Evolutionary conservation across 2,797 vertebrate genomes (phyloP).

Genomic region (Coregonus suidteri): DNA sequence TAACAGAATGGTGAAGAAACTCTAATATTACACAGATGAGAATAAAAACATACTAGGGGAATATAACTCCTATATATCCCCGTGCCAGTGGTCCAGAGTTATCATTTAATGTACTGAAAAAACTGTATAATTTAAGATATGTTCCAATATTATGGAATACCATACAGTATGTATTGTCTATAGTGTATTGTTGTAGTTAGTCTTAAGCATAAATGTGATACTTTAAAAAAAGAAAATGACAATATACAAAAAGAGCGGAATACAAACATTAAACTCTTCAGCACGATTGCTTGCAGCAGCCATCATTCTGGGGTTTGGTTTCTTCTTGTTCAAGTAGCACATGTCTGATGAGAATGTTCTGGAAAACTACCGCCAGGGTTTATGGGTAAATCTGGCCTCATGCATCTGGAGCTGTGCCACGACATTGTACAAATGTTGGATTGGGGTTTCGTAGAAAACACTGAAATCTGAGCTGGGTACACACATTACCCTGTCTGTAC

Average conservation of each 20-base stretch:
- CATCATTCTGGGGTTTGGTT: conserved; percentile 57
- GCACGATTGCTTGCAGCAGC: conserved; percentile 55
- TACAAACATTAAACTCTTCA: conserved; percentile 57
- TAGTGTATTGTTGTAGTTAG: conserved; percentile 75
- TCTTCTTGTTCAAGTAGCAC: conserved; percentile 45
- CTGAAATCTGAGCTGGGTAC: conserved; percentile 44
- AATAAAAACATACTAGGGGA: conserved; percentile 35
- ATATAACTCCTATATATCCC: conserved; percentile 55
- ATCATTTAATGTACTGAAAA: conserved; percentile 79
- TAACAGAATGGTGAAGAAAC: conserved; percentile 46
- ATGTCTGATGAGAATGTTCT: conserved; percentile 51
- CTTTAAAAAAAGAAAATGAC: conserved; percentile 67
- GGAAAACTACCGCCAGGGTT: conserved; percentile 30
- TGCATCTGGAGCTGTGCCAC: conserved; percentile 15
- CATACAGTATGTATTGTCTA: conserved; percentile 76
- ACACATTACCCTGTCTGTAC: conserved; percentile 50
- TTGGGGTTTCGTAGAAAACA: conserved; percentile 13
- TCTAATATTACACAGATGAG: conserved; percentile 40
- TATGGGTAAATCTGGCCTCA: conserved; percentile 16
- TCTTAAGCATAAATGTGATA: conserved; percentile 58
- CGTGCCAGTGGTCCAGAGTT: conserved; percentile 72
- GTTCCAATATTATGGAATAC: conserved; percentile 73
- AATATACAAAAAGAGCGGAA: conserved; percentile 50
- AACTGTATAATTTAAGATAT: conserved; percentile 85
- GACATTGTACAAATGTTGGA: conserved; percentile 2